Evolutionary conservation across 2,888 invertebrate species (phyloP).

Genomic region (Minunthozetes semirufus): DNA sequence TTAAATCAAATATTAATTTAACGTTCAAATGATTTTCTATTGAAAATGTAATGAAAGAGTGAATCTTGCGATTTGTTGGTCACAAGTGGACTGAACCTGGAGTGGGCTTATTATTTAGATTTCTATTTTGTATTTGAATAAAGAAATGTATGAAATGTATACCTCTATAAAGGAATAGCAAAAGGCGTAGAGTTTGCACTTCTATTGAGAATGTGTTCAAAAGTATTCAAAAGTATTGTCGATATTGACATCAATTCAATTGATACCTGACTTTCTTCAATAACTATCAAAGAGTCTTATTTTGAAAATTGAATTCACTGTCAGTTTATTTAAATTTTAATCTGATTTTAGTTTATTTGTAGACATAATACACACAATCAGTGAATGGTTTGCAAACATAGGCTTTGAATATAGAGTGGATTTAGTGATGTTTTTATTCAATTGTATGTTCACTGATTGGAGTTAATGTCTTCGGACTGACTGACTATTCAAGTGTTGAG

Average conservation of each 20-base stretch:
- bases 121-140: background rate
- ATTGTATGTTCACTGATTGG: background rate
- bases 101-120: background rate
- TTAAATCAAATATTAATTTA: too few species aligned
- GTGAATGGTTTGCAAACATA: constrained; percentile 14
- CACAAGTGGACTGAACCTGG: too few species aligned
- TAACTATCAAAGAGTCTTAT: background rate
- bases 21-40: too few species aligned
- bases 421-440: constrained; percentile 26
- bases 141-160: background rate
- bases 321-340: constrained; percentile 30
- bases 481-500: constrained; percentile 11
- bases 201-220: background rate
- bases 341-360: constrained; percentile 21
- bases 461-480: background rate
- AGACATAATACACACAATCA: constrained; percentile 14
- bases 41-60: too few species aligned
- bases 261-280: constrained; percentile 29
- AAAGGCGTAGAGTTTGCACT: constrained; percentile 10
- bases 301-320: background rate
- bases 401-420: constrained; percentile 14
- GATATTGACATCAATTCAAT: constrained; percentile 16
- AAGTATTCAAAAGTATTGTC: constrained; percentile 5
- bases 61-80: too few species aligned
- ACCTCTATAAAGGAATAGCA: background rate